Base-by-base conservation (phyloP, 2,888 invertebrate genomes). In the Lacanobia oleracea region DNA sequence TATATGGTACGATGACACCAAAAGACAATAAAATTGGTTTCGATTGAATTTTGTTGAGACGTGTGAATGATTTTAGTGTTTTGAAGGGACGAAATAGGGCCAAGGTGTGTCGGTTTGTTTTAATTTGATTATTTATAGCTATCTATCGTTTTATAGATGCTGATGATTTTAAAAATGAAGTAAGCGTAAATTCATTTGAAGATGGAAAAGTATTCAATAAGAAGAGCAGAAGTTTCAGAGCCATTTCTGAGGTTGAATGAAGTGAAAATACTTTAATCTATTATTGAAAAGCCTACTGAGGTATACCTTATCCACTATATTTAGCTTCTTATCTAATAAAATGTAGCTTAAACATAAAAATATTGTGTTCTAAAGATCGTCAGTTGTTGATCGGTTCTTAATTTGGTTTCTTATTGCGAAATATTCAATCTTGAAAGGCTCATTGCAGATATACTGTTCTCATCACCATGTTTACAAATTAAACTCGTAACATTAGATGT, bases 11-110 rank as follows among this genome's bases (percentile, higher is more conserved):
- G 77, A 79, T 81, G 84, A 85, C 83, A 83, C 78, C 74, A 67
- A 81, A 75, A 83, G 73, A 85, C 85, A 83, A 83, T 85, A 79
- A 85, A 85, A 83, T 79, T 77, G 69, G 70, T 68, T 72, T 76
- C 81, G 74, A 84, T 83, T 84, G 85, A 81, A 83, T 85, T 81
- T 54, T 76, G 79, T 84, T 82, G 56, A 82, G 62, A 75, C 40
- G 62, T 67, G 65, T 75, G 56, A 84, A 81, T 81, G 65, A 66
- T 68, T 74, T 79, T 82, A 78, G 69, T 73, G 60, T 67, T 72
- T 72, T 72, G 66, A 67, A 69, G 57, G 69, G 59, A 66, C n/a
- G 18, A 21, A 81, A 75, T 75, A 69, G 69, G 66, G 75, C 71
- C 76, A 79, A 79, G 84, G 79, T 65, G n/a, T 65, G 9, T 51